Evolutionary conservation across 1,140 invertebrate species (phyloP).

Genomic region (Caenorhabditis brenneri): DNA sequence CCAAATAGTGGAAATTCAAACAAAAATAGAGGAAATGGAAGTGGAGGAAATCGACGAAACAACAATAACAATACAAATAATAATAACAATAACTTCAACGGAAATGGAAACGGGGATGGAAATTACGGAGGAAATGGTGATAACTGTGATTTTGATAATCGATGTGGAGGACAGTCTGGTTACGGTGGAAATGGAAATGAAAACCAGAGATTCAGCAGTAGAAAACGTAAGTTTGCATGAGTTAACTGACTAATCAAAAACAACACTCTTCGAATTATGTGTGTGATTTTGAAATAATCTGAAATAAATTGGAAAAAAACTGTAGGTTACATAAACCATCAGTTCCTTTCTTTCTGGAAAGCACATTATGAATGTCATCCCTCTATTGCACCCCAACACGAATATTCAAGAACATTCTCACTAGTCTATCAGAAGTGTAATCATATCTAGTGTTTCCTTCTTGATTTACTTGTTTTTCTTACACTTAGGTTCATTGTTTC

Average conservation of each 20-base stretch:
- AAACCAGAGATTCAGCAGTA: conserved; percentile 17
- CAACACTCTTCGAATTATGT: too few relatives aligned
- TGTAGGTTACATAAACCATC: too few relatives aligned
- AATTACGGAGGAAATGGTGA: neutral
- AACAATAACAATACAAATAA: neutral
- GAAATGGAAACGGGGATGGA: conserved; percentile 11
- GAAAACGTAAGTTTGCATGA: conserved; percentile 17
- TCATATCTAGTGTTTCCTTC: neutral
- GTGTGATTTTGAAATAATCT: too few relatives aligned
- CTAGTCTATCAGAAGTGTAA: neutral
- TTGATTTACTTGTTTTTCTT: neutral
- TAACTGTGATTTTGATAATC: conserved; percentile 1
- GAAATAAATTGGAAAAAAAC: too few relatives aligned
- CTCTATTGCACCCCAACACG: neutral
- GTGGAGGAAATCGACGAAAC: neutral
- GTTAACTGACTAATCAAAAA: too few relatives aligned
- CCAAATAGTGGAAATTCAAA: neutral
- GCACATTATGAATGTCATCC: too few relatives aligned
- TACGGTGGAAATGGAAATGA: neutral
- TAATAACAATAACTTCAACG: neutral
- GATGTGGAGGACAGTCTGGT: neutral
- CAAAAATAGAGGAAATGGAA: neutral
- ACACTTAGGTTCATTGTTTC: neutral
- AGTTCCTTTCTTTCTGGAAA: too few relatives aligned
- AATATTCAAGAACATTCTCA: too few relatives aligned